phyloP scores from a whole-genome alignment of 2,888 invertebrate genomes.

The Brachycybe producta region DNA sequence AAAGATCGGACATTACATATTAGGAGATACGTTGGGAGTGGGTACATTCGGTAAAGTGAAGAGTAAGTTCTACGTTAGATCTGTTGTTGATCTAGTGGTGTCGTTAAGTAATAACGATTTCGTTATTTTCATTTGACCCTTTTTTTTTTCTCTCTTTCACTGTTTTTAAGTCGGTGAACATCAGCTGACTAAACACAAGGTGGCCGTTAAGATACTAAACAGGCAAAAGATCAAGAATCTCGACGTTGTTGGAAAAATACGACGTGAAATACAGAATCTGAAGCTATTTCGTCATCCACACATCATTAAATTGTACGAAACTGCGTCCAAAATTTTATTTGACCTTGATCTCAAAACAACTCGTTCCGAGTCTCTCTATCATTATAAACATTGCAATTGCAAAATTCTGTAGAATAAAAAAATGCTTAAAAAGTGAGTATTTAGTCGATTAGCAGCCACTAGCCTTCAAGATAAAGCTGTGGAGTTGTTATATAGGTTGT shows the following conservation, averaged over 20 bases:
- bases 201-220: slow-evolving; percentile 96
- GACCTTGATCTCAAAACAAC: no score
- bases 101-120: background rate
- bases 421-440: no score
- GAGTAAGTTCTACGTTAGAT: slow-evolving; percentile 41
- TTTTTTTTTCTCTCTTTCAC: slow-evolving; percentile 2
- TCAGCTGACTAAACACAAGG: slow-evolving; percentile 93
- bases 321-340: background rate
- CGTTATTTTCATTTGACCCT: background rate
- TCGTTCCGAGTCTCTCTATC: no score
- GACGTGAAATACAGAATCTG: slow-evolving; percentile 96
- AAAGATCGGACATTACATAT: slow-evolving; percentile 94
- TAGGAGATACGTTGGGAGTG: slow-evolving; percentile 86
- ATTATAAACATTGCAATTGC: no score
- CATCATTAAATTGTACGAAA: slow-evolving; percentile 78
- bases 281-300: slow-evolving; percentile 99
- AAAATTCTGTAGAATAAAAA: no score
- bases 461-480: no score
- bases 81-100: background rate
- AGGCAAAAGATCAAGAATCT: slow-evolving; percentile 96
- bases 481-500: no score
- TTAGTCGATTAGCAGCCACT: no score
- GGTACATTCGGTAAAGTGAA: slow-evolving; percentile 99
- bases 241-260: slow-evolving; percentile 98
- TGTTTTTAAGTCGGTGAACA: slow-evolving; percentile 70